Evolutionary conservation across 1,140 invertebrate species (phyloP), one percentile per base, ranked within the genome.

Genomic region (Mercenaria mercenaria): DNA sequence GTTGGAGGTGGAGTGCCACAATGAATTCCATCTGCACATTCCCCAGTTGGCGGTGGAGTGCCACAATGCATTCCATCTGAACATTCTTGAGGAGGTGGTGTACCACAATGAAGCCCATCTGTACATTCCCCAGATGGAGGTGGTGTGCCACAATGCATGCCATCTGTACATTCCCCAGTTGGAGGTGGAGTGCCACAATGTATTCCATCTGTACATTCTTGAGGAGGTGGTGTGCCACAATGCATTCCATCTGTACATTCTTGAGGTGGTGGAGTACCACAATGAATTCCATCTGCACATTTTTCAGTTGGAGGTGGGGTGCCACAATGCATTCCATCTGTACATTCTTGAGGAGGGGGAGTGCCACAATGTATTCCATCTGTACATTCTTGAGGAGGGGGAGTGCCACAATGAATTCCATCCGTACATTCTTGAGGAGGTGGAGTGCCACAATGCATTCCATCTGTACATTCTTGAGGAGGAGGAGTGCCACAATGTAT

Each of bases 401-500:
- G 85, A 13, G 85, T 88, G 15, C 74, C 74, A 88, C 85, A 88
- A 43, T 88, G 85, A 41, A 43, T 79, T 15, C 56, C 86, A 80
- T 81, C 86, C 47, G 76, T 67, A 69, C 76, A 80, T 43, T 39
- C 52, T 23, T 23, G 41, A 13, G 52, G 85, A 79, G 85, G 86
- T 72, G 86, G 86, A 10, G 86, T 88, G 20, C 77, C 77, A 88
- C 86, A 88, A 37, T 88, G 86, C 6, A 69, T 88, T 20, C 86
- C 77, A 81, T 88, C 76, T 13, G 37, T 52, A 56, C 86, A 88
- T 2, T 0, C 37, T 32, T 1, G 13, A 47, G 85, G 81, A 52
- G 90, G 86, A 29, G 90, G 85, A 18, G 84, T 91, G 29, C 90
- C 80, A 91, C 90, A 89, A 69, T 88, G 85, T 23, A 88, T 80